These are phyloP conservation scores for Lampris megalopsis DNA, from an alignment of 2,113 vertebrate genomes.

Conservation along the genomic window DNA sequence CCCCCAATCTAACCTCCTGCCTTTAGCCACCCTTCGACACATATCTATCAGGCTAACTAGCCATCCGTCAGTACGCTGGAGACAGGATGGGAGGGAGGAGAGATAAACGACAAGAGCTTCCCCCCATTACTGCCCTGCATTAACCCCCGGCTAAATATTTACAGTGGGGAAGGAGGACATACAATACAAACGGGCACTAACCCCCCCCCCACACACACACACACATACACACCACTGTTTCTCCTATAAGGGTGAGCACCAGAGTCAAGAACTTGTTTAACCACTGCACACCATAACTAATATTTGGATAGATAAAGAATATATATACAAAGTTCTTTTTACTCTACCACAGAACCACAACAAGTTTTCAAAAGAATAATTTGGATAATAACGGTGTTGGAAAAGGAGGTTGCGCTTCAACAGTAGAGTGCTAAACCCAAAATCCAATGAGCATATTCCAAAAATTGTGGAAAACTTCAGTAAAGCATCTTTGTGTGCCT, in stretches of 20 bases:
- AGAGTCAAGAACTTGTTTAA: slow-evolving; percentile 5
- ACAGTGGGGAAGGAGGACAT: slow-evolving; percentile 63
- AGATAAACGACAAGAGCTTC: slow-evolving; percentile 46
- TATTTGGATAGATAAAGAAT: slow-evolving; percentile 12
- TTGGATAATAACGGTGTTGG: too few species aligned
- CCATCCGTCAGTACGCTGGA: slow-evolving; percentile 68
- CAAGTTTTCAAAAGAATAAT: too few species aligned
- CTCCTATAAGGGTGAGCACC: slow-evolving; percentile 33
- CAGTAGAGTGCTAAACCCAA: too few species aligned
- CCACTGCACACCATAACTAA: slow-evolving; percentile 18
- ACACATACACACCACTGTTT: slow-evolving; percentile 4
- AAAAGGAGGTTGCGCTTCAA: too few species aligned
- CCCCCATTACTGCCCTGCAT: slow-evolving; percentile 77
- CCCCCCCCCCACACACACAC: not conserved
- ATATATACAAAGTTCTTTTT: too few species aligned
- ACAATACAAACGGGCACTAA: slow-evolving; percentile 8
- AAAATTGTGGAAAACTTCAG: too few species aligned
- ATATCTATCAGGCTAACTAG: slow-evolving; percentile 74
- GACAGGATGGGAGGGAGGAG: slow-evolving; percentile 46
- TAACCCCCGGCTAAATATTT: slow-evolving; percentile 81
- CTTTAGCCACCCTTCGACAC: slow-evolving; percentile 57
- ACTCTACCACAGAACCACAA: too few species aligned
- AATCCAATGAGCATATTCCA: too few species aligned
- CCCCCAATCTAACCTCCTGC: slow-evolving; percentile 71
- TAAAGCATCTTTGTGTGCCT: too few species aligned